Base-by-base conservation (phyloP, 2,888 invertebrate species). In the Dryococelus australis region DNA sequence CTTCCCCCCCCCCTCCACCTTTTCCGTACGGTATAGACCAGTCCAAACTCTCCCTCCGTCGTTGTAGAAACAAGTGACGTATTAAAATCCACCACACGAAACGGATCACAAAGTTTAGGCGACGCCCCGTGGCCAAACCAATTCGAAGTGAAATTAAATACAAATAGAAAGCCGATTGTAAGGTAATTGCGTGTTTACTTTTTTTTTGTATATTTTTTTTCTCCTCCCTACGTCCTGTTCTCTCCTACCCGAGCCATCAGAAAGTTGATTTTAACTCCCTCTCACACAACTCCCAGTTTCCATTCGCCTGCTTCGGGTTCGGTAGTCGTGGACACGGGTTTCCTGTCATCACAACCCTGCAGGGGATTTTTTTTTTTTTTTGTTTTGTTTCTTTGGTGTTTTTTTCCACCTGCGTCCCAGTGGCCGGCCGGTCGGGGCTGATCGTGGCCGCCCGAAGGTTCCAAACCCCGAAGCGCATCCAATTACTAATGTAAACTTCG, bases 151-250 rank as follows among this genome's bases (percentile, higher is more conserved):
- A 83, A 83, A 83, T 83, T 83, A 83, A 83, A 27, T 83, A 83
- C 83, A 83, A 83, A 83, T 27, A 83, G 35, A 65, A 65, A 83
- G 83, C 20, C 83, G 83, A 83, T 28, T 83, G 83, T 35, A 35
- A 83, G 83, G 43, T 83, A 83, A 83, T 83, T 83, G 83, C 83
- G 83, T 83, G 83, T 83, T 83, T 83, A 83, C 28, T 83, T 83
- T 83, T 83, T 83, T 35, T 28, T 35, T 3, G 4, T 35, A 35
- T 35, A 3, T 35, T 35, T 24, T 47, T 16, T 16, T 16, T 16
- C 1, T 13, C 47, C 47, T 13, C 47, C 47, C 47, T 47, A 47
- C 47, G n/a, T 65, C n/a, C 65, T 24, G 8, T 8, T 65, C 65
- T n/a, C 65, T 65, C 6, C 16, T 65, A 65, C 35, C 65, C 65